phyloP scores from a whole-genome alignment of 1,140 invertebrate genomes.

The Drosophila sturtevanti region DNA sequence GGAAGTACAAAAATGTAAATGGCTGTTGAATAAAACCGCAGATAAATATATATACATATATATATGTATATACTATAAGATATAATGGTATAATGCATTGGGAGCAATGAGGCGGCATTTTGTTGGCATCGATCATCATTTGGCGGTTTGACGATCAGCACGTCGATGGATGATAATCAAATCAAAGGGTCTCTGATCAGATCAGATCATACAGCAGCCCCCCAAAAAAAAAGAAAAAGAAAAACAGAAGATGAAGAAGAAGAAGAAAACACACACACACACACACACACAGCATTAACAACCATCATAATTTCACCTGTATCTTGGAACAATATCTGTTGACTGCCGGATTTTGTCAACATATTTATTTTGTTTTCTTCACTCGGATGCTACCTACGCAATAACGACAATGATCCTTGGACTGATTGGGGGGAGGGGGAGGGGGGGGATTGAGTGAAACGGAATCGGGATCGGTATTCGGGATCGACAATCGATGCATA shows the following conservation, averaged over 20 bases:
- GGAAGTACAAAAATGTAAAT: constrained; percentile 72
- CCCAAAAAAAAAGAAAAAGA: too few species aligned
- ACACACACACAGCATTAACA: constrained; percentile 31
- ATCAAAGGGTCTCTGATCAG: constrained; percentile 52
- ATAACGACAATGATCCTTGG: too few species aligned
- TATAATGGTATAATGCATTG: constrained; percentile 1
- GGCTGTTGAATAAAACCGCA: constrained; percentile 11
- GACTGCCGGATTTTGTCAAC: constrained; percentile 4
- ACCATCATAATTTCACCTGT: constrained; percentile 72
- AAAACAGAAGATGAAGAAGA: too few species aligned
- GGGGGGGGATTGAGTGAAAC: constrained; percentile 10
- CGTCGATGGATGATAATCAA: constrained; percentile 74
- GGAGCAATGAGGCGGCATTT: background rate
- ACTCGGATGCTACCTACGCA: too few species aligned
- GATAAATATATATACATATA: background rate
- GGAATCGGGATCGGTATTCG: constrained; percentile 41
- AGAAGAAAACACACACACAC: too few species aligned
- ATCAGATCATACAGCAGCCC: constrained; percentile 36
- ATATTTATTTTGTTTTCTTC: constrained; percentile 21
- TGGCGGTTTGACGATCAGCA: constrained; percentile 67
- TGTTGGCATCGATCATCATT: constrained; percentile 76
- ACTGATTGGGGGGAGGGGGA: too few species aligned
- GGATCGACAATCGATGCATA: constrained; percentile 72
- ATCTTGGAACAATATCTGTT: background rate
- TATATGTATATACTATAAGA: background rate